phyloP scores from a whole-genome alignment of 1,140 invertebrate genomes.

The Scaptomyza hsui region DNA sequence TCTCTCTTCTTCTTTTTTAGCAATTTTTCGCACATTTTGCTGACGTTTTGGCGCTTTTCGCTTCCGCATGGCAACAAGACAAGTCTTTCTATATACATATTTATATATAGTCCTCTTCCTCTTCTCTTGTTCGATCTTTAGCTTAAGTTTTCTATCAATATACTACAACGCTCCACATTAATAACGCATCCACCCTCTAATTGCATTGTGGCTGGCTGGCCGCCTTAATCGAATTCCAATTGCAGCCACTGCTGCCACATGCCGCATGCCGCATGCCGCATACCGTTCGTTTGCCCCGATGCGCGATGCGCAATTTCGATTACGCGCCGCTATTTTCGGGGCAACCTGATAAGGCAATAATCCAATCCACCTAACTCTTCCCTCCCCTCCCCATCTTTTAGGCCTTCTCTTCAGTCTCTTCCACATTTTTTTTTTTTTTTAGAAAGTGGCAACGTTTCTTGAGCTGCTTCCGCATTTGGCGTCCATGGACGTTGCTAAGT shows the following conservation, averaged over 20 bases:
- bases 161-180: conserved; percentile 74
- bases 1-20: conserved; percentile 41
- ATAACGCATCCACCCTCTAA: conserved; percentile 84
- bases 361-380: conserved; percentile 3
- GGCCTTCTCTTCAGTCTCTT: conserved; percentile 8
- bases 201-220: conserved; percentile 64
- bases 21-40: conserved; percentile 64
- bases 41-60: conserved; percentile 72
- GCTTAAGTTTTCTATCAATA: conserved; percentile 51
- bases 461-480: conserved; percentile 68
- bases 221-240: conserved; percentile 74
- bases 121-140: conserved; percentile 13
- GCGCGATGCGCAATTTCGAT: conserved; percentile 83
- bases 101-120: conserved; percentile 1
- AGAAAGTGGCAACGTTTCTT: conserved; percentile 65
- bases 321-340: conserved; percentile 60
- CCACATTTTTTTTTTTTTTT: conserved; percentile 36
- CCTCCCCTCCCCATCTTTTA: background rate
- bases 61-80: conserved; percentile 69
- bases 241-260: conserved; percentile 39
- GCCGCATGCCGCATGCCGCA: conserved; percentile 12
- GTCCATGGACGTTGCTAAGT: conserved; percentile 48
- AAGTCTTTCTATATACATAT: conserved; percentile 16
- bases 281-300: conserved; percentile 37
- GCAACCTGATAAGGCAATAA: conserved; percentile 51